phyloP scores from a whole-genome alignment of 1,140 invertebrate genomes.

The Atta colombica region DNA sequence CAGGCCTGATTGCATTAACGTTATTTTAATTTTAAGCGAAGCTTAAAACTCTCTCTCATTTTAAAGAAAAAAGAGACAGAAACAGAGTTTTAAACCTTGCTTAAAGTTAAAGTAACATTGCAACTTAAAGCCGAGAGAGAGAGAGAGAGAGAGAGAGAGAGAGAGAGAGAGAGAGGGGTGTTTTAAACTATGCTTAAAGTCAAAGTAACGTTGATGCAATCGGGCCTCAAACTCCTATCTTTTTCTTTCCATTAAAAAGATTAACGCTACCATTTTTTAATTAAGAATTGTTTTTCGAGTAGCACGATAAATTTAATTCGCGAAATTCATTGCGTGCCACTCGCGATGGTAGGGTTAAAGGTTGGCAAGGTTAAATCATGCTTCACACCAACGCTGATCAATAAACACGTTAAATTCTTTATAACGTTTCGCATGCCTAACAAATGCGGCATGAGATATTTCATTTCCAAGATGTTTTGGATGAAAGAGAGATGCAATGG shows the following conservation, averaged over 20 bases:
- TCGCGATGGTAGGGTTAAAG: constrained; percentile 2
- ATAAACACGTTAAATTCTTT: constrained; percentile 73
- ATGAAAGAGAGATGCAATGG: no score
- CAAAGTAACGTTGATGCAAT: no score
- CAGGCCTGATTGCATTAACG: no score
- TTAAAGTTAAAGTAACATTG: no score
- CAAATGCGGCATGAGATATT: background rate
- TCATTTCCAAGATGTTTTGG: background rate
- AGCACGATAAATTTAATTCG: background rate
- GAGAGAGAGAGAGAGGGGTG: no score
- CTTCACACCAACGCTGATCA: constrained; percentile 78
- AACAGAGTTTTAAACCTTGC: no score
- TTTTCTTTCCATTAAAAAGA: background rate
- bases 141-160: no score
- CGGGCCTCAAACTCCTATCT: background rate
- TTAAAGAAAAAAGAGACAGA: no score
- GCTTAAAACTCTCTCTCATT: no score
- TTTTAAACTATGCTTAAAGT: no score
- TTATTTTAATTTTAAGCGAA: no score
- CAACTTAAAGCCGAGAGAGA: no score
- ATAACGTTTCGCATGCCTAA: background rate
- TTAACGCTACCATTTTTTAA: background rate
- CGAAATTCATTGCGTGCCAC: background rate
- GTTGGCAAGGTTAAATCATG: constrained; percentile 82
- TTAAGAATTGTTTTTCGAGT: background rate